Evolutionary conservation across 2,888 invertebrate species (phyloP), one percentile per base, ranked within the genome.

Genomic region (Tinea pellionella): DNA sequence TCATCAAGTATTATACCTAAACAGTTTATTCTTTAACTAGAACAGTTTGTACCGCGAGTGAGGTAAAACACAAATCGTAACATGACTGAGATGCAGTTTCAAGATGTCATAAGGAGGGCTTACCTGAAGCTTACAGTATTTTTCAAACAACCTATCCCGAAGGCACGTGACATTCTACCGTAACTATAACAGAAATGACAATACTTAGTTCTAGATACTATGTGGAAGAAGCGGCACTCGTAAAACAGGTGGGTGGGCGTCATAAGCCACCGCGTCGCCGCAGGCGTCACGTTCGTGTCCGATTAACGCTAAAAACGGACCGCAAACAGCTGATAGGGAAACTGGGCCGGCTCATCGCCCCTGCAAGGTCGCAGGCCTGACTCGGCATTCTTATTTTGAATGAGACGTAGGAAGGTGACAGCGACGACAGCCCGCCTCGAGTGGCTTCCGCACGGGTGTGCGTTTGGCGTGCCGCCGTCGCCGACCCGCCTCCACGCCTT

Each of bases 281-380:
- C 59, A 41, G 59, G 59, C 59, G 59, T 59, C 59, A 59, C 59
- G 59, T 47, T 57, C 42, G 59, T 43, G 59, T 59, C 59, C 59
- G 59, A 59, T 59, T 59, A 59, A 41, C 59, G 59, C 47, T 59
- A 59, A 59, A 59, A 59, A 59, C 59, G 59, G 59, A 37, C 59
- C 18, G 59, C 59, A 30, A 59, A 59, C 59, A 59, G 59, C 59
- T 59, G 59, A 59, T 59, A 37, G 42, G 59, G 29, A 47, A 59
- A 42, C 29, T 42, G 59, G 59, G 43, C 59, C 47, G 59, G 30
- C 59, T 43, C 42, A 47, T 16, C 43, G 43, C 43, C 24, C 41
- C 24, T 47, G 59, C 59, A 59, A 59, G 59, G 57, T 57, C 57
- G 57, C 13, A 32, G 32, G 47, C 59, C 59, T 32, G 57, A 53